Percentiles rank a stretch among this genome's conserved stretches.
phyloP scores from a whole-genome alignment of 2,113 vertebrate species.

The Taxidea taxus region DNA sequence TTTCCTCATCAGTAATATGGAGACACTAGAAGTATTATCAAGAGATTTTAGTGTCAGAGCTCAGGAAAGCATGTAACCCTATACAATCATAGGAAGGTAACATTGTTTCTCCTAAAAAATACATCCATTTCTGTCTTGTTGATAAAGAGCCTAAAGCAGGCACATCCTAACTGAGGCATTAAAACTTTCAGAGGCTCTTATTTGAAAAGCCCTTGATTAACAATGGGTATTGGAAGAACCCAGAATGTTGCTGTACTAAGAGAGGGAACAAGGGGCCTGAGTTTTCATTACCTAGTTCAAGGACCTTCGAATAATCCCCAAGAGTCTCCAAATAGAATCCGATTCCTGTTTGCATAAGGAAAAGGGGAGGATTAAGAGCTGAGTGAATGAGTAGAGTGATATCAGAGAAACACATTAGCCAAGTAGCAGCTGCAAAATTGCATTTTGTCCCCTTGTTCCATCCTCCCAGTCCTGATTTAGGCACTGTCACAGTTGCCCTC shows the following conservation, averaged over 20 bases:
- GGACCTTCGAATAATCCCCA: conserved; percentile 54
- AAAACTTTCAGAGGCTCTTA: neutral
- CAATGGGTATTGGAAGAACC: neutral
- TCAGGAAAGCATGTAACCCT: neutral
- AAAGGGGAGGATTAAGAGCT: conserved; percentile 40
- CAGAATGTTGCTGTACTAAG: neutral
- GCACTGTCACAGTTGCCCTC: neutral
- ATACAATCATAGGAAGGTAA: neutral
- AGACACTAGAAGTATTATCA: neutral
- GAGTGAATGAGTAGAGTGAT: neutral
- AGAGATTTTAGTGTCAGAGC: neutral
- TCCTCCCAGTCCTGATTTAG: conserved; percentile 46
- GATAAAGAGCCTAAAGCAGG: neutral
- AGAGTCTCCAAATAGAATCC: conserved; percentile 60
- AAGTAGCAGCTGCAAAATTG: conserved; percentile 30
- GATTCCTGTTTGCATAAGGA: conserved; percentile 46
- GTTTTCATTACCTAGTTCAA: conserved; percentile 28
- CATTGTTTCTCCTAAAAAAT: neutral
- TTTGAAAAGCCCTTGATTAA: neutral
- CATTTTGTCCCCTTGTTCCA: conserved; percentile 18
- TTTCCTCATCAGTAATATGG: neutral
- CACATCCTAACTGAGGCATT: neutral
- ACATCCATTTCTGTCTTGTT: neutral
- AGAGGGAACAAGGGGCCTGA: neutral
- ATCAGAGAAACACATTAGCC: conserved; percentile 48